A percentile compares a stretch with the other conserved stretches of the same genome.
Conservation (phyloP, 2,797 vertebrate genomes). For the Labeo calbasu region DNA sequence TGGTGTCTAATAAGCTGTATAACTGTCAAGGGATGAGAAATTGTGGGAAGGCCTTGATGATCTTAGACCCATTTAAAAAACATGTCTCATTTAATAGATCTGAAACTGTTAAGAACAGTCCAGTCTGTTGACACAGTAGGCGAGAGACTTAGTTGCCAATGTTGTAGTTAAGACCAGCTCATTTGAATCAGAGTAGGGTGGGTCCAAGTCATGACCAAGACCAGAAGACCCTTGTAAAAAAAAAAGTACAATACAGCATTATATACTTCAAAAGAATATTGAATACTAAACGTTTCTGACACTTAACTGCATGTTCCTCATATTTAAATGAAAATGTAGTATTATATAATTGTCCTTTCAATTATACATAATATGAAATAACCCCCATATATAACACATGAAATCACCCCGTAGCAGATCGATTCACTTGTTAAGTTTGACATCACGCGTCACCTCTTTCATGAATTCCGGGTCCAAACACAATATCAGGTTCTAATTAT, state of each 20-base stretch:
- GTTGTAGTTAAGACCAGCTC: neutral
- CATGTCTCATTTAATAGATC: neutral
- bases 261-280: neutral
- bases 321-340: too few species aligned
- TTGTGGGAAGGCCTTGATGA: neutral
- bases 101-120: neutral
- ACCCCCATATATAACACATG: too few species aligned
- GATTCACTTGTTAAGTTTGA: too few species aligned
- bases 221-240: neutral
- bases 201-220: neutral
- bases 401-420: too few species aligned
- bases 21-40: neutral
- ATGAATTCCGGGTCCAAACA: too few species aligned
- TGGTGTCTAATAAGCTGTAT: neutral
- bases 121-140: neutral
- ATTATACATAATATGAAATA: too few species aligned
- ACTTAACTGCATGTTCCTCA: too few species aligned
- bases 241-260: neutral
- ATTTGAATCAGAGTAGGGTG: neutral
- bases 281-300: neutral
- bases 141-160: neutral
- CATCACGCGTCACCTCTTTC: too few species aligned
- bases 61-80: neutral
- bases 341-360: too few species aligned
- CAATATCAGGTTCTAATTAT: too few species aligned